Evolutionary conservation across 2,113 vertebrate genomes (phyloP).

Genomic region (Hydrolagus affinis): DNA sequence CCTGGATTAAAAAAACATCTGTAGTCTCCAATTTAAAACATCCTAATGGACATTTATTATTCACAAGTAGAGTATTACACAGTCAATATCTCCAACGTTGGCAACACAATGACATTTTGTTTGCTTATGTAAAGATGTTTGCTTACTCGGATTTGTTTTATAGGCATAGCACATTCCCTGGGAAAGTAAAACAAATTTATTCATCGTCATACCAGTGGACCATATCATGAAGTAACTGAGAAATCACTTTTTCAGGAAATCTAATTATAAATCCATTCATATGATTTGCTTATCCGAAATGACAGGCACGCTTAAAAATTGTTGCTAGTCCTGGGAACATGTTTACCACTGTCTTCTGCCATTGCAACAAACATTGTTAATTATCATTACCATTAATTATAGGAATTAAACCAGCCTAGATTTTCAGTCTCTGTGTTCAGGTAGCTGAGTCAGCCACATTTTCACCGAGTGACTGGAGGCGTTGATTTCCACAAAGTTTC

Average conservation of each 20-base stretch:
- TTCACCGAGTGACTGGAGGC: background rate
- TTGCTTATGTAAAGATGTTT: background rate
- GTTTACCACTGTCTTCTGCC: constrained; percentile 57
- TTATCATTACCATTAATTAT: constrained; percentile 34
- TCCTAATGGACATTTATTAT: too few relatives aligned
- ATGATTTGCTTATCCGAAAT: constrained; percentile 64
- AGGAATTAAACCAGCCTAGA: constrained; percentile 9
- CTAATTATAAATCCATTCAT: constrained; percentile 70
- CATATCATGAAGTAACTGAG: constrained; percentile 51
- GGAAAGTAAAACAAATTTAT: background rate
- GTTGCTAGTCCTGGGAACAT: constrained; percentile 53
- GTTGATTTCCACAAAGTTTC: background rate
- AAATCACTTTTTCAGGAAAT: constrained; percentile 56
- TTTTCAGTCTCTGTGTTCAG: background rate
- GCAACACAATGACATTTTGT: background rate
- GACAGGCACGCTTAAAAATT: constrained; percentile 56
- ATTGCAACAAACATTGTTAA: constrained; percentile 57
- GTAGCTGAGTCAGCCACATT: background rate
- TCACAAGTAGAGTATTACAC: too few relatives aligned
- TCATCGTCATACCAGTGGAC: constrained; percentile 1
- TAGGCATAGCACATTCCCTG: background rate
- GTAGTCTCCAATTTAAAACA: too few relatives aligned
- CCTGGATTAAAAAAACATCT: background rate
- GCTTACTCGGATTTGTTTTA: background rate
- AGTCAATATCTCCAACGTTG: too few relatives aligned